Base-by-base conservation (phyloP, 2,888 invertebrate genomes). In the Biston betularia region DNA sequence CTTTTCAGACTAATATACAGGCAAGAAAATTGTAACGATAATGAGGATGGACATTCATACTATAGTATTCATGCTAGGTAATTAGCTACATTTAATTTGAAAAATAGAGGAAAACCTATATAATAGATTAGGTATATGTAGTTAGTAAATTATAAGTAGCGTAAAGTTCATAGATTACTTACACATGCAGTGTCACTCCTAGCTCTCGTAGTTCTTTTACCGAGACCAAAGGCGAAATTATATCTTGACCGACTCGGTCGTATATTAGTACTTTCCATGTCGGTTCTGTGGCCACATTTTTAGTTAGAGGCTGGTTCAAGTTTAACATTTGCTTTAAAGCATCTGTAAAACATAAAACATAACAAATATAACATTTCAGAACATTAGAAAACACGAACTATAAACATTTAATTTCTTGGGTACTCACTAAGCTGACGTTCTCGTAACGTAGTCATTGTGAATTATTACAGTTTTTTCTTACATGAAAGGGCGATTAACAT, bases 111-210 rank as follows among this genome's bases (percentile, higher is more conserved):
- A 42, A 42, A 42, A 42, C 12, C 14, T 24, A 24, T 24, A 24
- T 24, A 24, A 24, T 24, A 24, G 24, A 6, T 38, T 6, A 38
- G 8, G 6, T 38, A 9, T 9, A n/a, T n/a, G n/a, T n/a, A 38
- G 6, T 6, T 38, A 2, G 45, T 42, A 56, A 24, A 35, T n/a
- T 44, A 35, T 55, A 49, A 34, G 44, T 10, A 15, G n/a, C n/a
- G 14, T 14, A 24, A n/a, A 12, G 24, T 24, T 24, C 24, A 24
- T 24, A 24, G 6, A 14, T 44, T 76, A 95, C 96, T 95, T 95
- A 99, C 98, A 99, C 96, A 95, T 99, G 99, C 69, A 99, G 95
- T 45, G 99, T 99, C 49, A 99, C 98, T 71, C 99, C 99, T 81
- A 98, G 93, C 87, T 99, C 99, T 78, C 99, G 92, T 5, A 99